Percentiles rank a stretch among this genome's conserved stretches.
phyloP scores from a whole-genome alignment of 2,797 vertebrate species.

The Nyctibius grandis region DNA sequence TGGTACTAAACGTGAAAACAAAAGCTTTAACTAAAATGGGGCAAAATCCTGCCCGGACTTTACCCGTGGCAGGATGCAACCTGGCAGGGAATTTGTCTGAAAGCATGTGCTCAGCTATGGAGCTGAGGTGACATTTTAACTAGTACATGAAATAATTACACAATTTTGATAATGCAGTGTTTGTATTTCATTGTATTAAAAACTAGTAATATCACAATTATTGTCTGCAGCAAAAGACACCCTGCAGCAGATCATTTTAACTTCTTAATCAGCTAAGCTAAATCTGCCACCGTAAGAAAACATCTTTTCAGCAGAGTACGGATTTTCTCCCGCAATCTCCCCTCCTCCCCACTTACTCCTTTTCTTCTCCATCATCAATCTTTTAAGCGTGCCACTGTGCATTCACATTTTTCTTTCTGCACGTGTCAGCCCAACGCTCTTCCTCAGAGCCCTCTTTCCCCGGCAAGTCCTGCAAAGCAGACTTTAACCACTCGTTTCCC shows the following conservation, averaged over 20 bases:
- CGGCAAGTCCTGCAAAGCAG: neutral
- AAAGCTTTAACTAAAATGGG: neutral
- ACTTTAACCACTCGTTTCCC: constrained; percentile 9
- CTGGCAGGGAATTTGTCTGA: neutral
- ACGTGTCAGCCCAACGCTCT: constrained; percentile 9
- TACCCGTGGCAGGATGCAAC: neutral
- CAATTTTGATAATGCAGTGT: neutral
- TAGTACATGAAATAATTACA: neutral
- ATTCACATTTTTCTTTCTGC: constrained; percentile 55
- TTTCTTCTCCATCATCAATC: constrained; percentile 23
- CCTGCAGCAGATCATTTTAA: neutral
- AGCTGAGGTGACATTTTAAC: neutral
- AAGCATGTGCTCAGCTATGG: neutral
- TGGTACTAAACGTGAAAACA: neutral
- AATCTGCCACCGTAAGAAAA: neutral
- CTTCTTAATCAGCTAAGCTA: neutral
- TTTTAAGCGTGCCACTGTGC: constrained; percentile 40
- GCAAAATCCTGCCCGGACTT: neutral
- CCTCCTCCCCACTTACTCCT: neutral
- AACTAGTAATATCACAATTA: neutral
- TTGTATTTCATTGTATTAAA: neutral
- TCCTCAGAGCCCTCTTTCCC: constrained; percentile 25
- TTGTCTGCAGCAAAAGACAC: neutral
- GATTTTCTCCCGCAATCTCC: neutral
- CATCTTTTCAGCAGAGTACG: neutral